phyloP scores from a whole-genome alignment of 2,797 vertebrate species.

The Cyprinodon diabolis region DNA sequence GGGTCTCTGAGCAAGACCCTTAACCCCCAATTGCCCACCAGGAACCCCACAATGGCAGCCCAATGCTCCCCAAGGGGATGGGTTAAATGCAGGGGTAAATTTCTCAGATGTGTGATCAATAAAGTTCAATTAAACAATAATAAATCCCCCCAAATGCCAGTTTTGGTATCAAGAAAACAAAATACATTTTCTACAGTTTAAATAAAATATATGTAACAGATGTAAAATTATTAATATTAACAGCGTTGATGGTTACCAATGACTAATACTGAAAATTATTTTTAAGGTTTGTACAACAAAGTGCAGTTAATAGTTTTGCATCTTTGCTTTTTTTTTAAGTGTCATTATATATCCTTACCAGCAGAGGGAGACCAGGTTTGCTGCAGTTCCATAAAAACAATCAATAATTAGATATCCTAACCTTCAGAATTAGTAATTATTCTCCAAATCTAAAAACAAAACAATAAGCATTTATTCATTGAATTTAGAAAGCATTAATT shows the following conservation, averaged over 20 bases:
- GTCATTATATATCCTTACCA: slow-evolving; percentile 34
- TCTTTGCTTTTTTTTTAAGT: background rate
- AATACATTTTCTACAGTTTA: background rate
- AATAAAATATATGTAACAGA: too few relatives aligned
- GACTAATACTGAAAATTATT: background rate
- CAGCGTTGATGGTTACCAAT: background rate
- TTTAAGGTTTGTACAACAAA: background rate
- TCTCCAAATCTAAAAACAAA: background rate
- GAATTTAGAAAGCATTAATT: background rate
- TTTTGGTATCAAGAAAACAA: background rate
- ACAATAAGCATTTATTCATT: background rate
- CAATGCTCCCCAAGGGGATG: too few relatives aligned
- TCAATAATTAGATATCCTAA: background rate
- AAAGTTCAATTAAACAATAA: background rate
- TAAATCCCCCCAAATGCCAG: too few relatives aligned
- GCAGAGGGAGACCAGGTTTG: slow-evolving; percentile 43
- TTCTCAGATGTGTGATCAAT: too few relatives aligned
- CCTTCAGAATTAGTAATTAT: background rate
- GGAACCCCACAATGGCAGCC: too few relatives aligned
- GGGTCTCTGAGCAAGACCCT: too few relatives aligned
- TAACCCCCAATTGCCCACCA: too few relatives aligned
- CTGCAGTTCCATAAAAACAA: background rate
- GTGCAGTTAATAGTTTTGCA: background rate
- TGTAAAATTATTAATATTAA: too few relatives aligned
- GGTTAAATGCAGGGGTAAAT: too few relatives aligned